phyloP scores from a whole-genome alignment of 2,888 invertebrate species.

The Nowickia ferox region DNA sequence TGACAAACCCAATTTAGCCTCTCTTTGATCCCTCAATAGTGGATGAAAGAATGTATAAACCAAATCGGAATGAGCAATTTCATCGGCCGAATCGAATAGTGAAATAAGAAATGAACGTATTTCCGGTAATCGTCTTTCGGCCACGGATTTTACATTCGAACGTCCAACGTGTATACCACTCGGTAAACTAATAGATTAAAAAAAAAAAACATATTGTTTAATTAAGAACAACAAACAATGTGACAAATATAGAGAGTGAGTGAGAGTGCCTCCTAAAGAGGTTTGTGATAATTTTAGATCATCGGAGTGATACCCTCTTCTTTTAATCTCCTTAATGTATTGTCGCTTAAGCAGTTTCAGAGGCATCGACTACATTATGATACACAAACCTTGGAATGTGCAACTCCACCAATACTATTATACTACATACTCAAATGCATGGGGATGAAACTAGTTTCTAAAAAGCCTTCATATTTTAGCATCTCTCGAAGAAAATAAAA shows the following conservation, averaged over 20 bases:
- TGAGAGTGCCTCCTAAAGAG: too few relatives aligned
- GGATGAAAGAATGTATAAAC: slow-evolving; percentile 99
- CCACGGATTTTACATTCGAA: slow-evolving; percentile 97
- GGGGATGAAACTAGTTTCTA: too few relatives aligned
- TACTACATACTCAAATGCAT: too few relatives aligned
- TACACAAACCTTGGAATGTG: too few relatives aligned
- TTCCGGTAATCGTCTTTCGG: slow-evolving; percentile 94
- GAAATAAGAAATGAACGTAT: slow-evolving; percentile 94
- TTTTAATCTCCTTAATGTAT: too few relatives aligned
- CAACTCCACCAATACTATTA: too few relatives aligned
- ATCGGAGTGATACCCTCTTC: too few relatives aligned
- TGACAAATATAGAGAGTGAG: not conserved
- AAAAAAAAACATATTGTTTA: slow-evolving; percentile 60
- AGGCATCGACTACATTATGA: too few relatives aligned
- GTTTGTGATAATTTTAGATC: too few relatives aligned
- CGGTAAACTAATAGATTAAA: slow-evolving; percentile 84
- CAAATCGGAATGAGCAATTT: slow-evolving; percentile 97
- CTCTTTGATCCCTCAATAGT: slow-evolving; percentile 95
- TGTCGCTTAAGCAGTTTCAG: too few relatives aligned
- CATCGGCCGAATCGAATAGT: slow-evolving; percentile 93
- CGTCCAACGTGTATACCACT: slow-evolving; percentile 93
- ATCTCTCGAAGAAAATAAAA: too few relatives aligned
- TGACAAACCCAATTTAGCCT: slow-evolving; percentile 90
- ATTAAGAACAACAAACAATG: not conserved
- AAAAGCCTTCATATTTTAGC: too few relatives aligned